phyloP scores from a whole-genome alignment of 2,797 vertebrate species.

The Hybognathus amarus region DNA sequence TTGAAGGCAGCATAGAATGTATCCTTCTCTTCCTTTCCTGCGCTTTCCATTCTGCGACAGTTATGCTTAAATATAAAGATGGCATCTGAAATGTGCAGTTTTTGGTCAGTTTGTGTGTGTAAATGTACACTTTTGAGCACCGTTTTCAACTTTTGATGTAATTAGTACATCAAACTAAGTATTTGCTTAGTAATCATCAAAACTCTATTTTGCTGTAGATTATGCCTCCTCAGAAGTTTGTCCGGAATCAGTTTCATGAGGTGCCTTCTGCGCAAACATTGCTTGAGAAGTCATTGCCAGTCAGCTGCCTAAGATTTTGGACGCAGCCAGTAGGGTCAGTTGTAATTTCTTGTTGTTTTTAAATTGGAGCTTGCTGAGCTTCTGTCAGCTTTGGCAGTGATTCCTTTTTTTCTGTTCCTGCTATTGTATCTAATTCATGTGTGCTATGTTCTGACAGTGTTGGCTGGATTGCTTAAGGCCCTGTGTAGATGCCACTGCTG shows the following conservation, averaged over 20 bases:
- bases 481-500: constrained; percentile 27
- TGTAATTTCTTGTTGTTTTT: constrained; percentile 19
- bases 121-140: background rate
- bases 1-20: too few species aligned
- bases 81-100: background rate
- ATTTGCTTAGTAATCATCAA: background rate
- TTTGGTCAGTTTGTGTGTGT: background rate
- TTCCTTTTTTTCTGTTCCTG: constrained; percentile 1
- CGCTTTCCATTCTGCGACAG: background rate
- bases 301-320: background rate
- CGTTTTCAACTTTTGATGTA: background rate
- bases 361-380: constrained; percentile 2
- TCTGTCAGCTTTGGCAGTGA: background rate
- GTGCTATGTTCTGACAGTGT: constrained; percentile 33
- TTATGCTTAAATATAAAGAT: background rate
- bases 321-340: background rate
- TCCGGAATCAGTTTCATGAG: background rate
- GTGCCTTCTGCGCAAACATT: background rate
- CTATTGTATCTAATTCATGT: constrained; percentile 24
- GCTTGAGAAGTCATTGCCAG: background rate
- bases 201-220: background rate
- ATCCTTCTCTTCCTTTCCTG: too few species aligned
- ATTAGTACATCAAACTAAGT: background rate
- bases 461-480: constrained; percentile 36
- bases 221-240: background rate